Evolutionary conservation across 2,797 vertebrate genomes (phyloP).

Genomic region (Peromyscus eremicus): DNA sequence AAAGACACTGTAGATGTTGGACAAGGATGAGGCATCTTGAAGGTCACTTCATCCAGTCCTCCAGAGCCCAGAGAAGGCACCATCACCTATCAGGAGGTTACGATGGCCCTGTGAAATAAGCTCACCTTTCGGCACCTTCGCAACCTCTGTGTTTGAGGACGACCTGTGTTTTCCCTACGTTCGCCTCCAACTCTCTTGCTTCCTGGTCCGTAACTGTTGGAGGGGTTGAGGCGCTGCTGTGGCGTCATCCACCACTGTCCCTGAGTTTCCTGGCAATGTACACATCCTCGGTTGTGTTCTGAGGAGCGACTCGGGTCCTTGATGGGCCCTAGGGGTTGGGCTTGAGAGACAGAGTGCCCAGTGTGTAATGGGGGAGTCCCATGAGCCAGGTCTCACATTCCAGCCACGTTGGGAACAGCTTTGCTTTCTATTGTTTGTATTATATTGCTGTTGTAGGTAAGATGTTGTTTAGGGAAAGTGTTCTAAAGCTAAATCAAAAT

Average conservation of each 20-base stretch:
- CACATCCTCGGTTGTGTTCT: not conserved
- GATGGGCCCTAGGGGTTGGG: not conserved
- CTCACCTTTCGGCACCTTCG: rapidly evolving
- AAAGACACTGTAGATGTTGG: not conserved
- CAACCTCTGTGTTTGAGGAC: not conserved
- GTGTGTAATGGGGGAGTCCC: not conserved
- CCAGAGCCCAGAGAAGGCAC: not conserved
- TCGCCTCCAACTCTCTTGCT: not conserved
- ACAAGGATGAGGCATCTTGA: not conserved
- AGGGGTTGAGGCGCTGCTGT: not conserved
- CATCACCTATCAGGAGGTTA: not conserved
- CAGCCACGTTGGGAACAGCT: not conserved
- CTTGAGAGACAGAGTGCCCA: not conserved
- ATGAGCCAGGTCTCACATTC: not conserved
- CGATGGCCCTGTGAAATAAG: no score
- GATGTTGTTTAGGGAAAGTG: not conserved
- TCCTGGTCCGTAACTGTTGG: not conserved
- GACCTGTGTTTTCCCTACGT: not conserved
- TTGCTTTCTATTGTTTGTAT: not conserved
- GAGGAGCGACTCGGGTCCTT: not conserved
- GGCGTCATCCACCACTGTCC: not conserved
- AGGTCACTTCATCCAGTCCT: not conserved
- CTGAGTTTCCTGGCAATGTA: not conserved
- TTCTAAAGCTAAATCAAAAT: not conserved
- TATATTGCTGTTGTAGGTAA: not conserved